A percentile compares a stretch with the other conserved stretches of the same genome.
Conservation (phyloP, 2,113 vertebrate species). For the human region DNA sequence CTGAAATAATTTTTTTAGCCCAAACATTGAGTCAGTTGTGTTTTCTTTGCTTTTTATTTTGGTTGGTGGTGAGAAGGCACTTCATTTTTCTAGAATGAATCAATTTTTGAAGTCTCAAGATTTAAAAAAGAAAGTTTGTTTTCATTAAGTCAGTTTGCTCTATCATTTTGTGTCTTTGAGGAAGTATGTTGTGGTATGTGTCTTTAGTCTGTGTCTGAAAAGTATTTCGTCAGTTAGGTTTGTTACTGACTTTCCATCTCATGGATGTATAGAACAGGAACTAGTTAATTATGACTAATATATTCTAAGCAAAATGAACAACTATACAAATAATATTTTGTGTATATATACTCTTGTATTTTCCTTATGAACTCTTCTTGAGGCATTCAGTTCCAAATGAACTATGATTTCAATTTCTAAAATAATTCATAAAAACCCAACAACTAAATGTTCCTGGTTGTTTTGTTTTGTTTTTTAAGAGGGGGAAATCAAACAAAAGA, state of each 20-base stretch:
- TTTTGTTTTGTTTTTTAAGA: background rate
- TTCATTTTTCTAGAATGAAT: slow-evolving; percentile 69
- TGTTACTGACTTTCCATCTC: slow-evolving; percentile 68
- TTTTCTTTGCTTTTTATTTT: background rate
- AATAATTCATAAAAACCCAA: slow-evolving; percentile 5
- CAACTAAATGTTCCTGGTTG: background rate
- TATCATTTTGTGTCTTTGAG: slow-evolving; percentile 66
- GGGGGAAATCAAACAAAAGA: background rate
- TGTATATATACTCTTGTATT: background rate
- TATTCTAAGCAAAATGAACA: slow-evolving; percentile 50
- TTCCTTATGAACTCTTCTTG: background rate
- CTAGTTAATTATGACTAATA: slow-evolving; percentile 71
- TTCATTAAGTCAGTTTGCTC: slow-evolving; percentile 53
- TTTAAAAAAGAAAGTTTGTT: slow-evolving; percentile 69
- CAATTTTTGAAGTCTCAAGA: slow-evolving; percentile 54
- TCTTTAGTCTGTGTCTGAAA: slow-evolving; percentile 50
- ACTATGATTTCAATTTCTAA: slow-evolving; percentile 45
- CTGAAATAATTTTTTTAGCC: slow-evolving; percentile 47
- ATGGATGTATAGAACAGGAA: slow-evolving; percentile 59
- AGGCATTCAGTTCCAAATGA: slow-evolving; percentile 22
- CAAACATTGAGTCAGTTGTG: slow-evolving; percentile 46
- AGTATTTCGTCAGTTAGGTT: slow-evolving; percentile 37
- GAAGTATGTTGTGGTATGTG: slow-evolving; percentile 34
- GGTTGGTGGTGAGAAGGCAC: slow-evolving; percentile 30
- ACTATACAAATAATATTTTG: background rate